Percentiles rank a stretch among this genome's conserved stretches.
phyloP scores from a whole-genome alignment of 2,113 vertebrate species.

The Austrofundulus limnaeus region DNA sequence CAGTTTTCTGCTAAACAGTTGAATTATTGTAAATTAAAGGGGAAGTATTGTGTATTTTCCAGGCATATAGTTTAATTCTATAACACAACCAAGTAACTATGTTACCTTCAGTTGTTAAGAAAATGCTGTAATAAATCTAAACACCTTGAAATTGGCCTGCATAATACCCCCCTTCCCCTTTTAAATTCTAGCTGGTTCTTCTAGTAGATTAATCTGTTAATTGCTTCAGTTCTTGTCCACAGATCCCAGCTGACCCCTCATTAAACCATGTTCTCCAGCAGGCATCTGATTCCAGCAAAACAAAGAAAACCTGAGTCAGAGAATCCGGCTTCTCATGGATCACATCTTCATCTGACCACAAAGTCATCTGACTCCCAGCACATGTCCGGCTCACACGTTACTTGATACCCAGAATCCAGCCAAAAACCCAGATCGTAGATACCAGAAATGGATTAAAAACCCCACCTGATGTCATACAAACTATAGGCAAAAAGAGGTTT shows the following conservation, averaged over 20 bases:
- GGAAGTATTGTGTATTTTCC: no score
- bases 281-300: constrained; percentile 40
- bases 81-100: no score
- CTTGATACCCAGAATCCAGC: constrained; percentile 54
- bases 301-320: constrained; percentile 59
- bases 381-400: constrained; percentile 53
- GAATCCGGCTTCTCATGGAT: constrained; percentile 54
- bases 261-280: constrained; percentile 30
- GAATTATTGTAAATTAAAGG: no score
- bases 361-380: constrained; percentile 61
- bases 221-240: constrained; percentile 1
- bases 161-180: no score
- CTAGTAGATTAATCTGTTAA: constrained; percentile 11
- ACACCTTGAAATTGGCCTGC: no score
- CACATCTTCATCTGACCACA: constrained; percentile 59
- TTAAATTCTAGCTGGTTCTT: constrained; percentile 1
- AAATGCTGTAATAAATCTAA: no score
- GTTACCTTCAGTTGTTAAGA: no score
- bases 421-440: constrained; percentile 51
- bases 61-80: no score
- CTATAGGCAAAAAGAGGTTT: constrained; percentile 11
- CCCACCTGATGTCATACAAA: constrained; percentile 22
- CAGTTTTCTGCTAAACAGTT: background rate
- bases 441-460: constrained; percentile 29
- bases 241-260: constrained; percentile 10